Evolutionary conservation across 1,140 invertebrate species (phyloP).

Genomic region (Lordiphosa mommai): DNA sequence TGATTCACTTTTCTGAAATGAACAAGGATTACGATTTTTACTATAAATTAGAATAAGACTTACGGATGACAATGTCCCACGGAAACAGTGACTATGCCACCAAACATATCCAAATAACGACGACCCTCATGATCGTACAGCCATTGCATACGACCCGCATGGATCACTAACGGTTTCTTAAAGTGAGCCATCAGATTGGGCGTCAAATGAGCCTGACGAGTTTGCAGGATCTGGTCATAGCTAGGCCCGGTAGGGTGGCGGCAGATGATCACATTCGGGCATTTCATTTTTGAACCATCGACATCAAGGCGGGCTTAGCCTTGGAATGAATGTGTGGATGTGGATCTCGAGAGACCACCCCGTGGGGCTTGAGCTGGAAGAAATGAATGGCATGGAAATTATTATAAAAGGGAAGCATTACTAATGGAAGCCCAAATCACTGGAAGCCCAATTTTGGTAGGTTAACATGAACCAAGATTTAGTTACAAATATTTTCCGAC

Average conservation of each 20-base stretch:
- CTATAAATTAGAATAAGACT: slow-evolving; percentile 78
- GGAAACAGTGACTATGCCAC: slow-evolving; percentile 96
- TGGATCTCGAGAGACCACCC: not conserved
- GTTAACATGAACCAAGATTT: too few species aligned
- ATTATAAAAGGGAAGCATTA: too few species aligned
- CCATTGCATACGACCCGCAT: slow-evolving; percentile 95
- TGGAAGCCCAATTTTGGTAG: too few species aligned
- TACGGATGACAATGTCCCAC: slow-evolving; percentile 99
- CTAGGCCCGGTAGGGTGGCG: slow-evolving; percentile 81
- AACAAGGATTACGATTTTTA: slow-evolving; percentile 22
- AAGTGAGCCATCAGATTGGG: slow-evolving; percentile 89
- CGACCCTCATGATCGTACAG: slow-evolving; percentile 92
- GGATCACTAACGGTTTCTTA: slow-evolving; percentile 90
- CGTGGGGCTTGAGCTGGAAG: slow-evolving; percentile 18
- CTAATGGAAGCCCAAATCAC: too few species aligned
- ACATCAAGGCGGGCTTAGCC: slow-evolving; percentile 34
- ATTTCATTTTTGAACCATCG: slow-evolving; percentile 37
- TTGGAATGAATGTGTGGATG: slow-evolving; percentile 49
- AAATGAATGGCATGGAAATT: not conserved
- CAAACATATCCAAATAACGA: slow-evolving; percentile 96
- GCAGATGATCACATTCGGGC: slow-evolving; percentile 47
- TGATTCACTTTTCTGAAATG: slow-evolving; percentile 85
- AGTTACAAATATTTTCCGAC: too few species aligned
- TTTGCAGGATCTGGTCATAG: slow-evolving; percentile 82
- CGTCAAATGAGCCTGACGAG: slow-evolving; percentile 84